phyloP scores from a whole-genome alignment of 2,797 vertebrate species.

The Anabas testudineus region DNA sequence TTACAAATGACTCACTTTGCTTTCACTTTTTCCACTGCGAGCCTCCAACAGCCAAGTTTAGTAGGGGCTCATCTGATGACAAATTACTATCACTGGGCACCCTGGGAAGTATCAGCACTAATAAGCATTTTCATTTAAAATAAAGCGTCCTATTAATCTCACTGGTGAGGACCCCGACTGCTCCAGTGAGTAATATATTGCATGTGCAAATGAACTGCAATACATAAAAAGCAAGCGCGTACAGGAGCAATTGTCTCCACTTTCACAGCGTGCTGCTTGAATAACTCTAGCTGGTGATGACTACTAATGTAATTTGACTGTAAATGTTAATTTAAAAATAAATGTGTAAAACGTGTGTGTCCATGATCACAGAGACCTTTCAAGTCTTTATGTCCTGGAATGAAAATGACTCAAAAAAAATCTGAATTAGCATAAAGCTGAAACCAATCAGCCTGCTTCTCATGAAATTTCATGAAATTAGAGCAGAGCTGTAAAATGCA shows the following conservation, averaged over 20 bases:
- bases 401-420: slow-evolving; percentile 9
- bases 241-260: slow-evolving; percentile 9
- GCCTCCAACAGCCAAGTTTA: slow-evolving; percentile 42
- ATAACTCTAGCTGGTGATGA: slow-evolving; percentile 33
- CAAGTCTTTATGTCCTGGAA: neutral
- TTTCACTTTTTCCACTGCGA: slow-evolving; percentile 13
- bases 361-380: neutral
- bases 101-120: slow-evolving; percentile 66
- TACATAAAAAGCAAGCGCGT: slow-evolving; percentile 13
- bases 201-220: slow-evolving; percentile 67
- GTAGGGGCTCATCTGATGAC: slow-evolving; percentile 68
- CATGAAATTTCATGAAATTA: slow-evolving; percentile 36
- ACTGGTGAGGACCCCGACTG: slow-evolving; percentile 47
- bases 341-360: slow-evolving; percentile 8
- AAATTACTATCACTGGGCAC: slow-evolving; percentile 59
- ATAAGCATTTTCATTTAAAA: slow-evolving; percentile 81
- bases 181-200: slow-evolving; percentile 62
- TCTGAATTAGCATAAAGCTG: slow-evolving; percentile 5
- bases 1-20: neutral
- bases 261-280: slow-evolving; percentile 30
- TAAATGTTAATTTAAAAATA: slow-evolving; percentile 16
- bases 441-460: slow-evolving; percentile 3
- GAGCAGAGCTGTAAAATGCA: neutral
- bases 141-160: slow-evolving; percentile 80
- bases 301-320: slow-evolving; percentile 27